Base-by-base conservation (phyloP, 1,140 invertebrate species). In the Andricus grossulariae region DNA sequence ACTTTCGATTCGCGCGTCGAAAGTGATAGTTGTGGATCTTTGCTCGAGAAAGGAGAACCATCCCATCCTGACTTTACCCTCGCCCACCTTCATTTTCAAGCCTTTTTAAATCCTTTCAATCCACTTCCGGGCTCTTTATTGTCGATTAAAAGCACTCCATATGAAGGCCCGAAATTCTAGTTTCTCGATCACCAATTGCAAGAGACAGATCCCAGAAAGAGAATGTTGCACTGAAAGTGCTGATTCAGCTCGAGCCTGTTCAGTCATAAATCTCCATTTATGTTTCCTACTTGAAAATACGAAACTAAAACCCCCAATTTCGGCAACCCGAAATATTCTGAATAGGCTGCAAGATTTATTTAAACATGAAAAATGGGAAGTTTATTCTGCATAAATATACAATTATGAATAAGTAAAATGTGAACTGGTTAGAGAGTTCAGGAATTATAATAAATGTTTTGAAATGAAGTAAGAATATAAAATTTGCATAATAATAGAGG, bases 1-100 rank as follows among this genome's bases (percentile, higher is more conserved):
- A 90, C 88, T 91, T 90, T 91, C 90, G 84, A 88, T 89, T 89
- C 84, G 84, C 77, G 80, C 83, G 86, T 90, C 85, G 89, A 91
- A 91, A 91, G 89, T 90, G 89, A 91, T 91, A 91, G 90, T 91
- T 85, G 84, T 81, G 84, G 82, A 84, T 85, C 87, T 82, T 81
- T 80, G 82, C 84, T 84, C 84, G 88, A 88, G 90, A 91, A 91
- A 90, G 88, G 88, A 85, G 86, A 87, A 83, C 85, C 83, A 71
- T 70, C 57, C 71, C 84, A 84, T 80, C 73, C 78, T 82, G 66
- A 57, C 73, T 75, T 77, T 79, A 82, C 72, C 74, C 50, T 72
- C 77, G 75, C 81, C 77, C 76, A 78, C 75, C 66, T 77, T 50
- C 60, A 21, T 54, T 75, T 57, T 55, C 74, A 73, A 55, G 75